phyloP scores from a whole-genome alignment of 2,113 vertebrate genomes.

The zebrafish (Danio rerio) region DNA sequence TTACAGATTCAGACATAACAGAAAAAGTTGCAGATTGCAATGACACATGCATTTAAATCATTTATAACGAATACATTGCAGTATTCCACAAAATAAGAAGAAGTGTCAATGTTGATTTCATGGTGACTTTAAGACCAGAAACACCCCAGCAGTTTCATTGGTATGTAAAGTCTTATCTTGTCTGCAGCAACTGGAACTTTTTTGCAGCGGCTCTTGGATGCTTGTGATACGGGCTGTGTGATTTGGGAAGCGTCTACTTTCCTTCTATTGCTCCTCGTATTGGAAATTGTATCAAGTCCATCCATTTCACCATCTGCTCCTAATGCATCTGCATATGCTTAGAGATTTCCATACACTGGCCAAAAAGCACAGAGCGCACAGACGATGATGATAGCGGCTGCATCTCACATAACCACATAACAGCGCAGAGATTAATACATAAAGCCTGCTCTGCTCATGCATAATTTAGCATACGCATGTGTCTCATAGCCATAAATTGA shows the following conservation, averaged over 20 bases:
- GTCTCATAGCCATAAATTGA: conserved; percentile 71
- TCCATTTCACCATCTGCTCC: conserved; percentile 38
- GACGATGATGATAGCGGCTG: background rate
- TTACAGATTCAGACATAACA: no score
- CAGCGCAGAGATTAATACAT: conserved; percentile 28
- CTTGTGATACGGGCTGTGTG: conserved; percentile 57
- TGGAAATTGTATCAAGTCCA: conserved; percentile 56
- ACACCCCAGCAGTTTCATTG: conserved; percentile 64
- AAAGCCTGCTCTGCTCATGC: conserved; percentile 47
- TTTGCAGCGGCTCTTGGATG: conserved; percentile 44
- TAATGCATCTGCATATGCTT: conserved; percentile 35
- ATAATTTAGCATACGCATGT: conserved; percentile 62
- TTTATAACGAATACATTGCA: no score
- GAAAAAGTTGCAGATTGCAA: no score
- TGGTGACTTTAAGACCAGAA: conserved; percentile 54
- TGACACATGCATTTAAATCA: no score
- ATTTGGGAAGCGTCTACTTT: conserved; percentile 12
- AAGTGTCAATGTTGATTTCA: background rate
- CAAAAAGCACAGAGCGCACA: background rate
- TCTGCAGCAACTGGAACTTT: conserved; percentile 66
- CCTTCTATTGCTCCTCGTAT: conserved; percentile 39
- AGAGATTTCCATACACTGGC: conserved; percentile 18
- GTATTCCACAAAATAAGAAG: no score
- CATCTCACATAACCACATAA: background rate
- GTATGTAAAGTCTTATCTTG: conserved; percentile 70